A percentile compares a stretch with the other conserved stretches of the same genome.
These are phyloP conservation scores for Ichneumoninae sp. DNA, from an alignment of 2,888 invertebrate species.

Conservation along the genomic window DNA sequence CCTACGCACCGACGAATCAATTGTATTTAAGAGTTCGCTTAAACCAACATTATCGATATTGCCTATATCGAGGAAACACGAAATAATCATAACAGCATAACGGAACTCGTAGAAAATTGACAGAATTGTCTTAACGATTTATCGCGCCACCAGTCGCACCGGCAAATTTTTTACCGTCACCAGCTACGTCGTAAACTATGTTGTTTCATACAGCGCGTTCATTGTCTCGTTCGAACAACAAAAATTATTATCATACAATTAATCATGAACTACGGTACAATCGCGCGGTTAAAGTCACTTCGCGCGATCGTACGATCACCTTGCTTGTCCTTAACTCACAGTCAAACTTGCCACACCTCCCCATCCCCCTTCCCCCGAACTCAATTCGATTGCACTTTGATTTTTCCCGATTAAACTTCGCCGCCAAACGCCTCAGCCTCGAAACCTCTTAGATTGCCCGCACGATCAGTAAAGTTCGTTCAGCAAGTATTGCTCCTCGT, in stretches of 20 bases:
- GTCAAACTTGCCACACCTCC: slow-evolving; percentile 43
- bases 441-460: background rate
- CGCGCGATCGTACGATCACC: slow-evolving; percentile 27
- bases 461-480: slow-evolving; percentile 79
- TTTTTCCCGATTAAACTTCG: slow-evolving; percentile 43
- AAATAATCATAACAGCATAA: slow-evolving; percentile 64
- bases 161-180: slow-evolving; percentile 14
- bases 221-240: slow-evolving; percentile 13
- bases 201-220: background rate
- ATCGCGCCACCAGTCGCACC: slow-evolving; percentile 8
- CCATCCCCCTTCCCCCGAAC: slow-evolving; percentile 12
- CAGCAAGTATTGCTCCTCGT: slow-evolving; percentile 82
- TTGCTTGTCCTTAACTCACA: slow-evolving; percentile 38
- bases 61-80: slow-evolving; percentile 60
- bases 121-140: slow-evolving; percentile 47
- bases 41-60: slow-evolving; percentile 68
- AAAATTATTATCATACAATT: slow-evolving; percentile 52
- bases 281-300: slow-evolving; percentile 36
- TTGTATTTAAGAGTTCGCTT: slow-evolving; percentile 68
- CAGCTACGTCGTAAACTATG: slow-evolving; percentile 14
- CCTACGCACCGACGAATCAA: slow-evolving; percentile 65
- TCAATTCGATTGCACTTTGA: slow-evolving; percentile 65
- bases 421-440: background rate
- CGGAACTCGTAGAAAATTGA: slow-evolving; percentile 71
- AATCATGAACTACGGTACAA: slow-evolving; percentile 33